Evolutionary conservation across 2,888 invertebrate genomes (phyloP).

Genomic region (Merodon equestris): DNA sequence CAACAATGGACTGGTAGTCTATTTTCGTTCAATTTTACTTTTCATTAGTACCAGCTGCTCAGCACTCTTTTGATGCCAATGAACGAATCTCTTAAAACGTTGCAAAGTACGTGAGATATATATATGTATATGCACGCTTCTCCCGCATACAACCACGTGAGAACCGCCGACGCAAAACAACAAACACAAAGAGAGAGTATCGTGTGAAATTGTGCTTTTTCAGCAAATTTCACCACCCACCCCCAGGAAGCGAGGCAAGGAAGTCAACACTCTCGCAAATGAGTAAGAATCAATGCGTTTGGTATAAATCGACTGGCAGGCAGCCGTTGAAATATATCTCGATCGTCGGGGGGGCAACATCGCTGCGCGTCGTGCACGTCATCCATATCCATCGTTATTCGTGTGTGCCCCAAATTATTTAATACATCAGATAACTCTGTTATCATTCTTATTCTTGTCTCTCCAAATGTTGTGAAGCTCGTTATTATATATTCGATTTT

Average conservation of each 20-base stretch:
- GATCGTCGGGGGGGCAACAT: slow-evolving; percentile 68
- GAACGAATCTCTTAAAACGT: slow-evolving; percentile 59
- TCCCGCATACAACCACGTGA: slow-evolving; percentile 10
- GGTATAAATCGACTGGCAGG: slow-evolving; percentile 60
- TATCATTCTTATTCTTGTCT: slow-evolving; percentile 48
- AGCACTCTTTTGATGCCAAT: slow-evolving; percentile 47
- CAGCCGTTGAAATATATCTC: slow-evolving; percentile 64
- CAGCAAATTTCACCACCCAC: slow-evolving; percentile 57
- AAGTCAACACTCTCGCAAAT: slow-evolving; percentile 35
- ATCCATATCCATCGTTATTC: slow-evolving; percentile 49
- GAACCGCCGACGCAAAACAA: no score
- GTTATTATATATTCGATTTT: slow-evolving; percentile 3
- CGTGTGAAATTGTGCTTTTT: slow-evolving; percentile 55
- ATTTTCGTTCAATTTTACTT: no score
- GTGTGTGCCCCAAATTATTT: slow-evolving; percentile 60
- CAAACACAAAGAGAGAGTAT: slow-evolving; percentile 13
- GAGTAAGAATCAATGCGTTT: slow-evolving; percentile 50
- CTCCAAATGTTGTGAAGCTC: slow-evolving; percentile 52
- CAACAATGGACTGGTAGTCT: no score
- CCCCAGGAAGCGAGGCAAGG: neutral
- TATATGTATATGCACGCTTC: no score
- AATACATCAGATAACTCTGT: slow-evolving; percentile 53
- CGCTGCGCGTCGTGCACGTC: slow-evolving; percentile 65
- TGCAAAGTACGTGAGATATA: no score
- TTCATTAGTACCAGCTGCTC: no score